Conservation (phyloP, 2,888 invertebrate genomes). For the Heteropelma amictum region DNA sequence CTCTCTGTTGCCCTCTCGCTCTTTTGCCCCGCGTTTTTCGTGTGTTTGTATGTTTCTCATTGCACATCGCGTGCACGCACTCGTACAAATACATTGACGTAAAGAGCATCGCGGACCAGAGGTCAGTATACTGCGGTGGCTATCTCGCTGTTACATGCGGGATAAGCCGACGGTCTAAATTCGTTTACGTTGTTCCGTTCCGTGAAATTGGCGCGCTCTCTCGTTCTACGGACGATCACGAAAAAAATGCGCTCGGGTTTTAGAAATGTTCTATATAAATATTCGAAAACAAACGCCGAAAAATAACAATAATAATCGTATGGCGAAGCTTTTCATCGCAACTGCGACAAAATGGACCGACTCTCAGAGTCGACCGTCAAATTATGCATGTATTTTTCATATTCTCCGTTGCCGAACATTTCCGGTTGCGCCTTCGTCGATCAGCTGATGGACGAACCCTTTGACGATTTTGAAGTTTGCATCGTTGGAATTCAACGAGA, state of each 20-base stretch:
- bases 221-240: too few relatives aligned
- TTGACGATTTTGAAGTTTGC: too few relatives aligned
- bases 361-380: too few relatives aligned
- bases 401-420: conserved; percentile 3
- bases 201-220: conserved; percentile 52
- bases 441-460: too few relatives aligned
- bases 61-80: conserved; percentile 8
- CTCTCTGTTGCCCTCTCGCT: neutral
- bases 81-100: conserved; percentile 2
- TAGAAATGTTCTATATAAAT: too few relatives aligned
- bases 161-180: conserved; percentile 53
- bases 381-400: too few relatives aligned
- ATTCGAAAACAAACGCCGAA: too few relatives aligned
- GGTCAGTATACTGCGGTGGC: conserved; percentile 57
- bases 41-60: conserved; percentile 14
- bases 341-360: too few relatives aligned
- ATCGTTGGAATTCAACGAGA: too few relatives aligned
- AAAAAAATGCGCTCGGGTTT: too few relatives aligned
- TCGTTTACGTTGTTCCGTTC: conserved; percentile 59
- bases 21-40: conserved; percentile 19
- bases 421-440: conserved; percentile 41
- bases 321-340: too few relatives aligned
- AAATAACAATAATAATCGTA: too few relatives aligned
- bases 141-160: conserved; percentile 18
- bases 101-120: conserved; percentile 42